Conservation (phyloP, 2,888 invertebrate genomes). For the Odontothrips loti region DNA sequence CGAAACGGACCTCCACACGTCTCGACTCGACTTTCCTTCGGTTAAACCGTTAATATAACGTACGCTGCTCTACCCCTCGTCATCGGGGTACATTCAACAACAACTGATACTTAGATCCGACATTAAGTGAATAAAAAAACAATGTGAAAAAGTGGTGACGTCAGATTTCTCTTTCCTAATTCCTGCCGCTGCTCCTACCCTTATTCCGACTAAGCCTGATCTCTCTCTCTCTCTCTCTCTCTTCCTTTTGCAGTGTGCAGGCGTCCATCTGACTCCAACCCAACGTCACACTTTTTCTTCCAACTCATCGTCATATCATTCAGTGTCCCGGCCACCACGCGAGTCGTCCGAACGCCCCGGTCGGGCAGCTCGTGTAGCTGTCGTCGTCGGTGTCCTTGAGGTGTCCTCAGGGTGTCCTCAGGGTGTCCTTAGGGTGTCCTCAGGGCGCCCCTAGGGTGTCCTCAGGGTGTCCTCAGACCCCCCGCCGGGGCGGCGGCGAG, state of each 20-base stretch:
- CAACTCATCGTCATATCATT: neutral
- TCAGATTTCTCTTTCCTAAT: neutral
- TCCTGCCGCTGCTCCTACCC: neutral
- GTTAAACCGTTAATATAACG: constrained; percentile 26
- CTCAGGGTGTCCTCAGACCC: neutral
- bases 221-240: neutral
- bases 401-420: no score
- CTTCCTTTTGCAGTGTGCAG: neutral
- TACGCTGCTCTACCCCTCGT: neutral
- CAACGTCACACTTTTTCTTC: neutral
- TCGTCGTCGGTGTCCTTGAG: no score
- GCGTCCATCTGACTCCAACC: neutral
- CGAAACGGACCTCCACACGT: neutral
- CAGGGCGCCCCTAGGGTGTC: no score
- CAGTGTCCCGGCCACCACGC: neutral
- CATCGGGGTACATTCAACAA: neutral
- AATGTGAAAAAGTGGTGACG: neutral
- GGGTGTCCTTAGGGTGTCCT: no score
- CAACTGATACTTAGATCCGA: neutral
- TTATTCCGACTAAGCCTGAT: neutral
- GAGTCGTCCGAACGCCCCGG: neutral
- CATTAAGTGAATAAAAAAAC: neutral
- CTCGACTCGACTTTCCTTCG: neutral
- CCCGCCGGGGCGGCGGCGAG: neutral
- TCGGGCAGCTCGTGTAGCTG: no score